Percentiles rank a stretch among this genome's conserved stretches.
phyloP scores from a whole-genome alignment of 2,888 invertebrate species.

The Oithona nana region DNA sequence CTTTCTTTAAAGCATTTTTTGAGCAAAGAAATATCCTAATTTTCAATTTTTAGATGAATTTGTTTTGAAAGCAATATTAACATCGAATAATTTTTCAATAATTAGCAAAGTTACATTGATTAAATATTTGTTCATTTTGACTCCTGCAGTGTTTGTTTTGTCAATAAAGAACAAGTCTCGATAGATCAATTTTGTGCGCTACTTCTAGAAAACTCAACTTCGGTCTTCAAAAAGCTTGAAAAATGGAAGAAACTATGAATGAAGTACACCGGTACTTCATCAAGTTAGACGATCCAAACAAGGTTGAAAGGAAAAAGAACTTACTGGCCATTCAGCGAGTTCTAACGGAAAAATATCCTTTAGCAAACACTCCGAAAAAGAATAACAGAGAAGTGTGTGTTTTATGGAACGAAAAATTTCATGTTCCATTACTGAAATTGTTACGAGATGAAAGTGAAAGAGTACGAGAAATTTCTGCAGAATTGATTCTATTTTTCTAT shows the following conservation, averaged over 20 bases:
- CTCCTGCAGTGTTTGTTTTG: not conserved
- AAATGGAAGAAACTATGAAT: not conserved
- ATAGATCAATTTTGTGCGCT: not conserved
- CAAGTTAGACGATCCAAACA: not conserved
- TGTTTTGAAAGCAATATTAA: too few species aligned
- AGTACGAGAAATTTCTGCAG: not conserved
- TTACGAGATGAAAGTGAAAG: constrained; percentile 4
- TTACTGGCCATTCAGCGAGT: not conserved
- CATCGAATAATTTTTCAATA: too few species aligned
- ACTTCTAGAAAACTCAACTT: too few species aligned
- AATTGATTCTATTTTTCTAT: not conserved
- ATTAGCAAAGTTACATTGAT: too few species aligned
- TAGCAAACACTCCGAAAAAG: not conserved
- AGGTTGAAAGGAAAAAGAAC: not conserved
- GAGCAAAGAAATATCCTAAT: too few species aligned
- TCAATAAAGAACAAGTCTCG: not conserved
- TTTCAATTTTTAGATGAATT: too few species aligned
- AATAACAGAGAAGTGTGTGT: not conserved
- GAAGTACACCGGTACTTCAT: not conserved
- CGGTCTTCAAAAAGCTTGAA: too few species aligned
- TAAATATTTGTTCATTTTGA: too few species aligned
- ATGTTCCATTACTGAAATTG: not conserved
- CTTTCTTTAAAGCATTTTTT: too few species aligned
- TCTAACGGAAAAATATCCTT: not conserved
- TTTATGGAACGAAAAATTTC: not conserved